Base-by-base conservation (phyloP, 1,140 invertebrate species). In the Episyrphus balteatus region DNA sequence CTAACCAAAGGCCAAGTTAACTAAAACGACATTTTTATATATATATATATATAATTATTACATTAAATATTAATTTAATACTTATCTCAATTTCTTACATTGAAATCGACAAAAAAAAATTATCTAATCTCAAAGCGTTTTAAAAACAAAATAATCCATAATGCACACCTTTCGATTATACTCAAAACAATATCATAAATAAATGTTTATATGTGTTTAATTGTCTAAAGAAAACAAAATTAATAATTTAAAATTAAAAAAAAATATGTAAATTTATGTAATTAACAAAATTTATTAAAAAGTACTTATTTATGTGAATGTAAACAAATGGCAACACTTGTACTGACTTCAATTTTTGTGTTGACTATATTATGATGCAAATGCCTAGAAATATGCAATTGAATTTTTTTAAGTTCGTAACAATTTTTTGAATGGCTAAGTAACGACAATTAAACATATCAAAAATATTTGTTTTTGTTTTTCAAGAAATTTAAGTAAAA, bases 1-100 rank as follows among this genome's bases (percentile, higher is more conserved):
- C 63, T 66, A 66, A 66, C 63, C 59, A 66, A 66, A 66, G 63
- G 63, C 63, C 63, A 66, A 66, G 63, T 66, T 66, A 66, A 66
- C 63, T 58, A 66, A 54, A 54, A 52, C 51, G 49, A 52, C 47
- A 55, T 40, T 55, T 49, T 55, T 37, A 56, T 53, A 51, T 46
- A 58, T 48, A 53, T 30, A 51, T 52, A 47, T 55, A 55, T 46
- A 56, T 56, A 55, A 48, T 40, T 45, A 52, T 48, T 34, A 51
- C 45, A 47, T 49, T 21, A 47, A 53, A n/a, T n/a, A n/a, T 40
- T 47, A 55, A 52, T 57, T 44, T 49, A 47, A 41, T 50, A 46
- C 43, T 30, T 49, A 49, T 61, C 50, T 38, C 51, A 30, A 51
- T 42, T 48, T 51, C 50, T 55, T 51, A 26, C 40, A 40, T 47